Evolutionary conservation across 2,888 invertebrate species (phyloP), one percentile per base, ranked within the genome.

Genomic region (Heliothis peltigera): DNA sequence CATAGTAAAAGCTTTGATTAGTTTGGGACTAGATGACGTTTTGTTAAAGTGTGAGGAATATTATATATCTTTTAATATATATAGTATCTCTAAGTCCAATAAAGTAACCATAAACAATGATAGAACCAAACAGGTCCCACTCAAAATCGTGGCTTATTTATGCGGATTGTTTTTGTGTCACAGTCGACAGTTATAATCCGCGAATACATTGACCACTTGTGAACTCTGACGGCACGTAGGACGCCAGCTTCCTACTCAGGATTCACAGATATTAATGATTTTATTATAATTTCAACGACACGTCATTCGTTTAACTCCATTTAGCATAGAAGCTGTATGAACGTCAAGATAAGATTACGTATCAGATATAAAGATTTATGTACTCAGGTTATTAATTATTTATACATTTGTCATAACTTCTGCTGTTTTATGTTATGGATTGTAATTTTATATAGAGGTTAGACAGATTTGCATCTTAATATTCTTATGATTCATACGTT

Each of bases 121-220:
- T 49, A 62, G 53, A 22, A 39, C 44, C 44, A 46, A 64, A 64
- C 59, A 59, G 48, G 43, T 67, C 6, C 32, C 28, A 51, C 15
- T 18, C 46, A 51, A 48, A 47, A 56, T 76, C 72, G 71, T 79
- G 78, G 73, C 74, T 76, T 79, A 83, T 77, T 78, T 71, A 67
- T 74, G 63, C 70, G 77, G 81, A 86, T 84, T 84, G 66, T 81
- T 81, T 82, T 82, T 79, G 68, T 73, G 54, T 61, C 56, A 73
- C 56, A 57, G 72, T 61, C 75, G 80, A 85, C 84, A 84, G 84
- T 85, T 85, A 85, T 84, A 80, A 84, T 79, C 67, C 65, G 60
- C 63, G 84, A 85, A 86, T 87, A 86, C 73, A 86, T 87, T 87
- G 81, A 87, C 86, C 86, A 76, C 54, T 47, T 42, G 22, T 86